These are phyloP conservation scores for Panurus biarmicus DNA, from an alignment of 2,113 vertebrate species.

Conservation along the genomic window DNA sequence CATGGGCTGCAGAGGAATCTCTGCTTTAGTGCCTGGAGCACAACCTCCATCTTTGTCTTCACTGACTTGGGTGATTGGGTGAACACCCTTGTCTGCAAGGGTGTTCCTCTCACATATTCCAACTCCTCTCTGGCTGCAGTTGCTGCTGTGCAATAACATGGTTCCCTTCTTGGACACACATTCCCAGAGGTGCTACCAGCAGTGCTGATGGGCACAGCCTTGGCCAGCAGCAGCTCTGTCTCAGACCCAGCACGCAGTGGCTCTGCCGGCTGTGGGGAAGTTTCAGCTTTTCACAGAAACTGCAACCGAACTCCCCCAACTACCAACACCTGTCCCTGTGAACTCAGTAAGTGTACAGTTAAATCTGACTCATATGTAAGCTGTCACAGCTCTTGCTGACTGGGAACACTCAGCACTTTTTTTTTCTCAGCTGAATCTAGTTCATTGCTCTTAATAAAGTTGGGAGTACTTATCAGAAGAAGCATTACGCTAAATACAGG, in stretches of 20 bases:
- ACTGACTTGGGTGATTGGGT: neutral
- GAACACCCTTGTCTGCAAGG: neutral
- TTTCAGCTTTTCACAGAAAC: neutral
- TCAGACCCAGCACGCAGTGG: accelerated
- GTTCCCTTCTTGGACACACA: accelerated
- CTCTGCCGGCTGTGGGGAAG: too few relatives aligned
- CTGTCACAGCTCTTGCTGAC: neutral
- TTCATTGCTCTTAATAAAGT: neutral
- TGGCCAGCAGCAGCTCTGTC: neutral
- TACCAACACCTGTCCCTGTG: neutral
- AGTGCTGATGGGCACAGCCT: accelerated
- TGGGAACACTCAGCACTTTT: neutral
- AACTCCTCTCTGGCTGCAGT: neutral
- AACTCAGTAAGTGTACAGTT: neutral
- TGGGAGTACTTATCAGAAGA: neutral
- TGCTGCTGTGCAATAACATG: neutral
- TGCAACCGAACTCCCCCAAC: accelerated
- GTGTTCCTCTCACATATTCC: neutral
- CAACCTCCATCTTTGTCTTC: neutral
- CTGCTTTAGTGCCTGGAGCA: neutral
- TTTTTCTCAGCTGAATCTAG: neutral
- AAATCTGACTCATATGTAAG: neutral
- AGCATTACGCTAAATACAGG: neutral
- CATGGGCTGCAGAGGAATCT: neutral
- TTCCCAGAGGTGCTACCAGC: neutral